A percentile compares a stretch with the other conserved stretches of the same genome.
phyloP scores from a whole-genome alignment of 2,888 invertebrate species.

The Diplolepis rosae region DNA sequence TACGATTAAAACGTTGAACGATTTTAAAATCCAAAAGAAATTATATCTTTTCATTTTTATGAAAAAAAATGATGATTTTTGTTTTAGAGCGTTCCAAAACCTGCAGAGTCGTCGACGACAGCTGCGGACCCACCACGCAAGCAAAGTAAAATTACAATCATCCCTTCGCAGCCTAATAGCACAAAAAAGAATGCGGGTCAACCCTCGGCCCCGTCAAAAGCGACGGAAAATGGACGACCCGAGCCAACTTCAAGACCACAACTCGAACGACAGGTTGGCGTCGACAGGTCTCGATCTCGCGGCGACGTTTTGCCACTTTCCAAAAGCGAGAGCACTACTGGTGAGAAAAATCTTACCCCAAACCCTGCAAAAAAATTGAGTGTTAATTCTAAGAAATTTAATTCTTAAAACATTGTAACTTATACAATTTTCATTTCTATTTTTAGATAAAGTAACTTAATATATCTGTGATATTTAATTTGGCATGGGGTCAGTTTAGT shows the following conservation, averaged over 20 bases:
- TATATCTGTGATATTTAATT: too few relatives aligned
- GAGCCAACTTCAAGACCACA: constrained; percentile 67
- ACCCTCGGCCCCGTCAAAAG: constrained; percentile 58
- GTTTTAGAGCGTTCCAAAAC: constrained; percentile 67
- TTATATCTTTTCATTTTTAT: too few relatives aligned
- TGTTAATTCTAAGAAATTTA: too few relatives aligned
- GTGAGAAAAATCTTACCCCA: constrained; percentile 51
- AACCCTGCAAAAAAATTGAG: neutral
- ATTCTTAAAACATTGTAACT: too few relatives aligned
- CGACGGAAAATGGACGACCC: constrained; percentile 68
- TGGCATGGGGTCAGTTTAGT: too few relatives aligned
- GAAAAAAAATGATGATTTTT: neutral
- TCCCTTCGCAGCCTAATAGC: constrained; percentile 70
- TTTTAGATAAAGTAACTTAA: too few relatives aligned
- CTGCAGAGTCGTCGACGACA: constrained; percentile 55
- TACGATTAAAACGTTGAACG: too few relatives aligned
- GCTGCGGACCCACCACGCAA: constrained; percentile 62
- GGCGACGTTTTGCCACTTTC: constrained; percentile 65
- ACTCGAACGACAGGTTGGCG: constrained; percentile 69
- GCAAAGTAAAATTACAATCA: constrained; percentile 74
- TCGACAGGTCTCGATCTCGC: constrained; percentile 69
- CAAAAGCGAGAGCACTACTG: constrained; percentile 71
- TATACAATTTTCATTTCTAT: too few relatives aligned
- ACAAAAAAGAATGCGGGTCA: constrained; percentile 60
- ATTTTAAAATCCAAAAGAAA: too few relatives aligned